These are phyloP conservation scores for Drosophila carrolli DNA, from an alignment of 1,140 invertebrate genomes.

Conservation along the genomic window DNA sequence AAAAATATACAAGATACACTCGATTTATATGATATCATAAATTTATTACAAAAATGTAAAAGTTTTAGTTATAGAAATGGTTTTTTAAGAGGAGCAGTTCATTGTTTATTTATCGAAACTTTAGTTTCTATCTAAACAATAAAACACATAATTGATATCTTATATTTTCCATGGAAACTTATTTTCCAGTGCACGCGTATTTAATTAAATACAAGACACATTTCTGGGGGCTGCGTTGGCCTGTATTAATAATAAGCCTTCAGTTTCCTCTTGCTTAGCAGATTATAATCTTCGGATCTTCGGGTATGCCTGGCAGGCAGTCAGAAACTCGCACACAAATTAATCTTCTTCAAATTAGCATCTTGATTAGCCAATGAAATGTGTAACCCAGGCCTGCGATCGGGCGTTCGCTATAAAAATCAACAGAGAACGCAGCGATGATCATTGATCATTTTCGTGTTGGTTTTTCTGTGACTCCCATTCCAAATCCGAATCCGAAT, in stretches of 20 bases:
- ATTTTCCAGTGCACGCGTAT: constrained; percentile 29
- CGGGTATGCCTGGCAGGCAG: constrained; percentile 47
- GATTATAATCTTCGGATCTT: constrained; percentile 61
- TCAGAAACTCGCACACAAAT: constrained; percentile 71
- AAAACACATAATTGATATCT: too few relatives aligned
- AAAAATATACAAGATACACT: neutral
- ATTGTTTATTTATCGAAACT: too few relatives aligned
- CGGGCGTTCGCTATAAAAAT: constrained; percentile 70
- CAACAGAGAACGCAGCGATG: constrained; percentile 68
- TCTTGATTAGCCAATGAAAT: constrained; percentile 84
- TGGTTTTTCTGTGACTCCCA: constrained; percentile 24
- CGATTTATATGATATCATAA: neutral
- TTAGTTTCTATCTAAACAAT: too few relatives aligned
- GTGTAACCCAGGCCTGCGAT: constrained; percentile 70
- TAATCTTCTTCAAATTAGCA: constrained; percentile 84
- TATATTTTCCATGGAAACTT: too few relatives aligned
- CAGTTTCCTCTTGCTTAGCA: constrained; percentile 57
- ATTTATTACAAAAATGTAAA: neutral
- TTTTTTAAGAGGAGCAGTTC: too few relatives aligned
- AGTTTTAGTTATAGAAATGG: too few relatives aligned
- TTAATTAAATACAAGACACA: constrained; percentile 72
- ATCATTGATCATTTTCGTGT: constrained; percentile 76
- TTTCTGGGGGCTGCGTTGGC: constrained; percentile 38
- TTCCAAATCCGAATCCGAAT: constrained; percentile 17
- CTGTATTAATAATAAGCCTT: constrained; percentile 71